These are phyloP conservation scores for Cerastoderma edule DNA, from an alignment of 2,888 invertebrate genomes.

Conservation along the genomic window DNA sequence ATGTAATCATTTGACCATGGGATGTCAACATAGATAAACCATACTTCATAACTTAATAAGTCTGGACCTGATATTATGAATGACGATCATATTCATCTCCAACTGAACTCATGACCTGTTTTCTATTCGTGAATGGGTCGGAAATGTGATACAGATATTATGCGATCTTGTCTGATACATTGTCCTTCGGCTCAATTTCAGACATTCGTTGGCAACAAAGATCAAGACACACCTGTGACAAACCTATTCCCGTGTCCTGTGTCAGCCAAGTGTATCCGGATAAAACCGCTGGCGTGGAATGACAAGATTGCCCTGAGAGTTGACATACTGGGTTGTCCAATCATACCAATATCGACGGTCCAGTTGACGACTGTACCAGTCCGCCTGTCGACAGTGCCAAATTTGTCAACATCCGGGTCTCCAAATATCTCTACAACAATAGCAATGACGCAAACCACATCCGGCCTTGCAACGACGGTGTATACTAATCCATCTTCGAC, in stretches of 20 bases:
- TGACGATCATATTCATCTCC: no score
- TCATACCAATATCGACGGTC: slow-evolving; percentile 35
- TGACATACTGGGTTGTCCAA: slow-evolving; percentile 69
- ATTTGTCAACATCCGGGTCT: slow-evolving; percentile 6
- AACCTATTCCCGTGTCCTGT: slow-evolving; percentile 63
- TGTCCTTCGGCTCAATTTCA: no score
- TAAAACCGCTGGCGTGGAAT: slow-evolving; percentile 63
- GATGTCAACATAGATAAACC: no score
- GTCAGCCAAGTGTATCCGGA: slow-evolving; percentile 64
- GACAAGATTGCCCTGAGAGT: slow-evolving; percentile 63
- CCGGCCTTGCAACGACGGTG: slow-evolving; percentile 10
- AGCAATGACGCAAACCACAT: slow-evolving; percentile 22
- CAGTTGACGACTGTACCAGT: slow-evolving; percentile 6
- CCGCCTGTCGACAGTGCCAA: neutral
- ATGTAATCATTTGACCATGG: no score
- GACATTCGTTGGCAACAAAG: slow-evolving; percentile 63
- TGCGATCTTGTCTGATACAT: no score
- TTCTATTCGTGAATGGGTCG: no score
- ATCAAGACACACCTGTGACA: slow-evolving; percentile 59
- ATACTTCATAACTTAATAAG: no score
- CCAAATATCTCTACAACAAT: slow-evolving; percentile 20
- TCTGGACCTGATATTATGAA: no score
- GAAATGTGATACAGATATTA: no score
- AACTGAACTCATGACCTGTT: no score
- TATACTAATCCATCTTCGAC: slow-evolving; percentile 14